Base-by-base conservation (phyloP, 2,888 invertebrate genomes). In the Agrochola circellaris region DNA sequence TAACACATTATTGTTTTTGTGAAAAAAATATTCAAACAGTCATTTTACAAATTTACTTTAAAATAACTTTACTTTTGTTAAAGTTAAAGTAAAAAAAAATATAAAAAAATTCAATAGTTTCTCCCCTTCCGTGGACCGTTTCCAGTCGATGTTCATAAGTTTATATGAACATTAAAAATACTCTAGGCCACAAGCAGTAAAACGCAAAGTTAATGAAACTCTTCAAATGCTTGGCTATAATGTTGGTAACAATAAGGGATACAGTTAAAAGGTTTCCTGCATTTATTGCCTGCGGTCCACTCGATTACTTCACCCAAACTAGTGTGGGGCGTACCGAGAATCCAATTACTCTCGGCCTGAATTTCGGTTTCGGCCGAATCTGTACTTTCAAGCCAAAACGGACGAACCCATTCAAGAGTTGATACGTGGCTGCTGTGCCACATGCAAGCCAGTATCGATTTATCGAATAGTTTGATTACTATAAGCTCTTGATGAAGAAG, bases 201-300 rank as follows among this genome's bases (percentile, higher is more conserved):
- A 45, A 4, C 45, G 45, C n/a, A 42, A 51, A 66, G 42, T 64
- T 73, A 84, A 70, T 79, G 58, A 79, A 79, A 79, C 67, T 82
- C 69, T 71, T 65, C 38, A 75, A 81, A 20, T 65, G 42, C 20
- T 34, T 68, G 34, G 56, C 66, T 71, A 54, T 77, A 67, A 72
- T 20, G 38, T 74, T 38, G 42, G 48, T 66, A 66, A 71, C 72
- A 84, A 83, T 83, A 71, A 77, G 67, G 56, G 30, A 71, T 60
- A 71, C 66, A 73, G 86, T 89, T 88, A 81, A 88, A 89, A 89
- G 86, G 89, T 82, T 87, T 84, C 83, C 30, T 81, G 75, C 81
- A 82, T 82, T 88, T 87, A 86, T 87, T 80, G 82, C 79, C 13
- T 69, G 66, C 38, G 54, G 66, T 78, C 66, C 67, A 77, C 58